Conservation (phyloP, 2,888 invertebrate genomes). For the Drosophila mimica region DNA sequence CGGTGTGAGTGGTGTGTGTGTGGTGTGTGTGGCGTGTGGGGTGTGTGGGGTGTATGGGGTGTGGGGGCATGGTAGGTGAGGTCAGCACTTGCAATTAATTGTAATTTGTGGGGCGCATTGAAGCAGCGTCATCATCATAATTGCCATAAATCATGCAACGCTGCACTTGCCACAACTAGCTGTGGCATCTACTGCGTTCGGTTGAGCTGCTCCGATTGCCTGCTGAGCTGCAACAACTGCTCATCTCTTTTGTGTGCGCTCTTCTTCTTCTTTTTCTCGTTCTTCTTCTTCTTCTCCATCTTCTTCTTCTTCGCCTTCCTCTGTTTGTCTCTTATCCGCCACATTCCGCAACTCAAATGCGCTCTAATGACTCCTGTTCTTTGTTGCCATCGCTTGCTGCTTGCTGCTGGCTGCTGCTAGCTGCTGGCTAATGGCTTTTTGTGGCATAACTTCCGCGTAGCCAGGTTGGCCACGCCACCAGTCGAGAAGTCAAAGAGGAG, state of each 20-base stretch:
- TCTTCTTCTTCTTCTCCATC: not conserved
- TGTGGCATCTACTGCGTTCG: slow-evolving; percentile 1
- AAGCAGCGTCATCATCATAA: slow-evolving; percentile 73
- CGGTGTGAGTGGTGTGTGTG: too few relatives aligned
- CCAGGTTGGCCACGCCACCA: slow-evolving; percentile 24
- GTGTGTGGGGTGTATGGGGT: not conserved
- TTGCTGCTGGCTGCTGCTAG: slow-evolving; percentile 13
- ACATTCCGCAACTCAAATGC: slow-evolving; percentile 78
- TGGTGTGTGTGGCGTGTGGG: too few relatives aligned
- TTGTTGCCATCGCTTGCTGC: slow-evolving; percentile 59
- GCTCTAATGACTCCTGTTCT: slow-evolving; percentile 81
- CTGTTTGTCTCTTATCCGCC: slow-evolving; percentile 36
- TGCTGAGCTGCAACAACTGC: slow-evolving; percentile 12
- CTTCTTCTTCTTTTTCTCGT: not conserved
- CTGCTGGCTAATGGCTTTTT: slow-evolving; percentile 54
- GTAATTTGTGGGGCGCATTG: slow-evolving; percentile 66
- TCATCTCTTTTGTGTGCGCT: slow-evolving; percentile 14
- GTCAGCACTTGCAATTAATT: slow-evolving; percentile 71
- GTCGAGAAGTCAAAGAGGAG: slow-evolving; percentile 9
- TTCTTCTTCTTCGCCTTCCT: not conserved
- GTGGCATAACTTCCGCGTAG: slow-evolving; percentile 73
- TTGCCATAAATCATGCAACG: slow-evolving; percentile 82
- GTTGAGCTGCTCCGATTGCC: slow-evolving; percentile 16
- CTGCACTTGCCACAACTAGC: slow-evolving; percentile 68
- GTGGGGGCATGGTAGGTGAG: slow-evolving; percentile 7